phyloP scores from a whole-genome alignment of 2,797 vertebrate species.

The Gambelia wislizenii region DNA sequence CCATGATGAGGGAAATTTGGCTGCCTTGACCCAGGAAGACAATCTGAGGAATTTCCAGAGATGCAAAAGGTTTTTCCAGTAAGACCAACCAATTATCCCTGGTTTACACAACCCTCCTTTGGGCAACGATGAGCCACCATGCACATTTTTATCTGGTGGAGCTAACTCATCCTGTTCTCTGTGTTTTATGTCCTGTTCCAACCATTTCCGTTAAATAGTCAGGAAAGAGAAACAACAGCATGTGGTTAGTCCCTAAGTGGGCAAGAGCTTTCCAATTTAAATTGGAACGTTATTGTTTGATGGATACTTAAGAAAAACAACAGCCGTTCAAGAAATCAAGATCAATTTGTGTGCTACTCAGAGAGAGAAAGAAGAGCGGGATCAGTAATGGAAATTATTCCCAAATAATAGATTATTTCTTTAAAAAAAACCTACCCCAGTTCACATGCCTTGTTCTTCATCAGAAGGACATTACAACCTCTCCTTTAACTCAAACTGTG shows the following conservation, averaged over 20 bases:
- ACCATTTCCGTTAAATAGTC: slow-evolving; percentile 35
- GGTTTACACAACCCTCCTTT: no score
- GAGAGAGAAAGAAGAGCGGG: slow-evolving; percentile 25
- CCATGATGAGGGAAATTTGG: no score
- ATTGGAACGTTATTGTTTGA: neutral
- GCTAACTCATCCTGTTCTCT: neutral
- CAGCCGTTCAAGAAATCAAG: slow-evolving; percentile 29
- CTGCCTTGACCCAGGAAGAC: neutral
- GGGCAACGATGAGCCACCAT: no score
- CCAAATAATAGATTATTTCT: slow-evolving; percentile 2
- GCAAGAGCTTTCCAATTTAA: slow-evolving; percentile 28
- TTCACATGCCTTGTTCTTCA: slow-evolving; percentile 34
- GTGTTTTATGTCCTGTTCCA: slow-evolving; percentile 37
- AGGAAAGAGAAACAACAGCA: slow-evolving; percentile 26
- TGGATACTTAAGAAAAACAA: slow-evolving; percentile 12
- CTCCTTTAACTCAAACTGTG: neutral
- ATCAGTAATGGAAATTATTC: slow-evolving; percentile 37
- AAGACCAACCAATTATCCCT: neutral
- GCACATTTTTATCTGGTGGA: slow-evolving; percentile 11
- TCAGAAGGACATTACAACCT: slow-evolving; percentile 11
- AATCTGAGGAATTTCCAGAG: neutral
- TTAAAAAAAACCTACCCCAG: neutral
- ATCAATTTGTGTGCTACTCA: slow-evolving; percentile 47
- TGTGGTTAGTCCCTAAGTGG: slow-evolving; percentile 21
- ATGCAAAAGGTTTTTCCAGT: neutral